These are phyloP conservation scores for Rhinoderma darwinii DNA, from an alignment of 2,113 vertebrate genomes.

Conservation along the genomic window DNA sequence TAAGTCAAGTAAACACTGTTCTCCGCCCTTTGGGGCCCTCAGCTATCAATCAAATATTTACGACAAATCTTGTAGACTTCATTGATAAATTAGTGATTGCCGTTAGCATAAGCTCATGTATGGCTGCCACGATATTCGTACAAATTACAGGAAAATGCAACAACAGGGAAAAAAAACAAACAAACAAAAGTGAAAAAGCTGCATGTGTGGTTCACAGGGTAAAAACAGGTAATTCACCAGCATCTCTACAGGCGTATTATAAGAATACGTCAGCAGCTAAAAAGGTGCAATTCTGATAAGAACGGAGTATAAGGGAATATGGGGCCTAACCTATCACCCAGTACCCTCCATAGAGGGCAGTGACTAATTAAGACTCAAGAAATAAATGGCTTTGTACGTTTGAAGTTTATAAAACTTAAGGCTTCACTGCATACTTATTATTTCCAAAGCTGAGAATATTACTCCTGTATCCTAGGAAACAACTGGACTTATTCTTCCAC, in stretches of 20 bases:
- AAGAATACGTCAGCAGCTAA: background rate
- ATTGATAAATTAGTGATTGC: too few species aligned
- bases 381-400: constrained; percentile 7
- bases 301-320: background rate
- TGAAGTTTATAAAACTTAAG: constrained; percentile 30
- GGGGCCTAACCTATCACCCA: background rate
- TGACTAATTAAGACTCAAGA: background rate
- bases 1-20: too few species aligned
- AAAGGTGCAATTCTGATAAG: background rate
- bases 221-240: background rate
- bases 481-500: constrained; percentile 1
- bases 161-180: too few species aligned
- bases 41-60: too few species aligned
- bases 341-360: background rate
- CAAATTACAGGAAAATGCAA: background rate
- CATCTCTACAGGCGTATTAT: background rate
- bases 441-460: constrained; percentile 28
- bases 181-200: background rate
- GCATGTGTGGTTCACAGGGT: background rate
- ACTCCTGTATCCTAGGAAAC: constrained; percentile 35
- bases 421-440: background rate
- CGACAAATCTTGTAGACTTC: too few species aligned
- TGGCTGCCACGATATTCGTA: too few species aligned
- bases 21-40: too few species aligned
- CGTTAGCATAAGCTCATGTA: too few species aligned